Conservation (phyloP, 2,113 vertebrate species). For the Mixornis gularis region DNA sequence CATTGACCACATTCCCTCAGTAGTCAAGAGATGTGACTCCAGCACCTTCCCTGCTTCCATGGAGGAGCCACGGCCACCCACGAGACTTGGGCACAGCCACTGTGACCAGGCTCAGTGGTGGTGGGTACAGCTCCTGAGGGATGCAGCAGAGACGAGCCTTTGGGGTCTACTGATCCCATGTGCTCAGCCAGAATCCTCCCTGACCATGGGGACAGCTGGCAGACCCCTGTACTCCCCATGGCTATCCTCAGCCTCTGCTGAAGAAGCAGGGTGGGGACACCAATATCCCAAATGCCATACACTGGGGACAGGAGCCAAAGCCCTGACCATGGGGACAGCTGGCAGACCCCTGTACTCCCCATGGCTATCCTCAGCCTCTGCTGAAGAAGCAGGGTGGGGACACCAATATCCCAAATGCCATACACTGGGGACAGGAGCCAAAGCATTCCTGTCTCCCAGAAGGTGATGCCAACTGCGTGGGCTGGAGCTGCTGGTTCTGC, state of each 20-base stretch:
- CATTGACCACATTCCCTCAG: background rate
- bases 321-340: rapidly evolving
- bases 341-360: rapidly evolving
- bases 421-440: background rate
- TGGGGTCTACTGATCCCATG: rapidly evolving
- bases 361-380: background rate
- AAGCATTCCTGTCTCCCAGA: background rate
- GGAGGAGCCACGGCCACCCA: rapidly evolving
- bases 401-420: background rate
- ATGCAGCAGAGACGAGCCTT: background rate
- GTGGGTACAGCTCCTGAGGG: background rate
- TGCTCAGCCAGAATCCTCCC: background rate
- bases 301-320: background rate
- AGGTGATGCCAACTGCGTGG: background rate
- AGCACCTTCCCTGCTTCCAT: background rate
- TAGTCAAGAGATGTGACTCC: background rate
- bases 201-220: rapidly evolving
- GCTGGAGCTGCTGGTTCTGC: background rate
- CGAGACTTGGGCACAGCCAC: background rate
- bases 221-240: rapidly evolving
- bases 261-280: background rate
- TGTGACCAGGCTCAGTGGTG: background rate
- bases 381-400: background rate
- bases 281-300: rapidly evolving
- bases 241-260: background rate